Evolutionary conservation across 1,140 invertebrate species (phyloP), one percentile per base, ranked within the genome.

Genomic region (Drosophila lini): DNA sequence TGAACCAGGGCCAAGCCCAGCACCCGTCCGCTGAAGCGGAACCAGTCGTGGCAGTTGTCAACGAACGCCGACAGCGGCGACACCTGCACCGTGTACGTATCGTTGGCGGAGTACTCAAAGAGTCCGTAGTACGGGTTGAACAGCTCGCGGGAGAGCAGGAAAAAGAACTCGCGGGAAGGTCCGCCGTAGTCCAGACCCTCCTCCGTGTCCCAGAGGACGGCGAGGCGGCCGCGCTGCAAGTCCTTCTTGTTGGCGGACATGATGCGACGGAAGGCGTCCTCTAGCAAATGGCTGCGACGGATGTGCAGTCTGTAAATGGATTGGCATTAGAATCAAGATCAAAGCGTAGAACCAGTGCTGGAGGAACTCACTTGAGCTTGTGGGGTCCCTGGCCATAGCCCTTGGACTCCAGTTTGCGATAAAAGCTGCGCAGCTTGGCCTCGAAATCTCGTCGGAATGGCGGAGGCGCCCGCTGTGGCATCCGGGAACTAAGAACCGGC

Each of bases 91-190:
- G 98, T 99, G 92, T 99, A 99, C 16, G 98, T 98, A 90, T 99
- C 98, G 92, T 98, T 98, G 19, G 98, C 98, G 0, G 98, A 98
- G 93, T 99, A 99, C 93, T 99, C 98, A 93, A 99, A 99, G 16
- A 99, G 94, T 5, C 98, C 98, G 90, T 99, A 99, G 92, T 99
- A 99, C 1, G 98, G 98, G 94, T 99, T 99, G 93, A 99, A 99
- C 1, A 99, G 94, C 93, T 99, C 98, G 45, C 98, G 94, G 1
- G 98, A 99, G 9, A 99, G 93, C 25, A 99, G 95, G 92, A 99
- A 99, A 94, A 99, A 99, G 93, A 99, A 99, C 93, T 99, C 98
- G 42, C 91, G 93, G 9, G 96, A 98, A 3, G 98, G 98, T 1
- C 98, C 98, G 42, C 98, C 98, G 92, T 99, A 99, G 94, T 99